These are phyloP conservation scores for Galbula dea DNA, from an alignment of 2,113 vertebrate genomes.

Conservation along the genomic window DNA sequence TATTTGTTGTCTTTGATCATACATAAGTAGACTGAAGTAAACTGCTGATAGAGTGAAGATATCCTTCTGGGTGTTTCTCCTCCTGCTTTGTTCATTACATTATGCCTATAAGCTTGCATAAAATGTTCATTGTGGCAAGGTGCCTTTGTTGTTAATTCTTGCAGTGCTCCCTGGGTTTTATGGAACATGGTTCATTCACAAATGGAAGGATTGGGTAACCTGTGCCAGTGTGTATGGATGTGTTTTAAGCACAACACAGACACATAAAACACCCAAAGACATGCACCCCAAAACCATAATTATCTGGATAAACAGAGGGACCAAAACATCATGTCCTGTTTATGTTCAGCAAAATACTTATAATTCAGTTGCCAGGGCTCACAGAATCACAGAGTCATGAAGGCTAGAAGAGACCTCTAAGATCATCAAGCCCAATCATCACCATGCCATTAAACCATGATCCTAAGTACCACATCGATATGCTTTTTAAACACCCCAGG, in stretches of 20 bases:
- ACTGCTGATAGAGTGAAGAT: constrained; percentile 73
- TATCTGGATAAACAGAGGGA: not conserved
- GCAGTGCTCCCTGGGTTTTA: constrained; percentile 40
- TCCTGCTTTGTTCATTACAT: constrained; percentile 49
- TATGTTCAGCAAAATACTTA: not conserved
- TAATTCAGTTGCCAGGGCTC: not conserved
- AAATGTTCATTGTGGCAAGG: constrained; percentile 49
- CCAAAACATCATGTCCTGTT: not conserved
- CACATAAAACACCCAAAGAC: not conserved
- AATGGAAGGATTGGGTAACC: constrained; percentile 31
- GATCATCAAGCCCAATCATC: too few species aligned
- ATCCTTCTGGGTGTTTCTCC: constrained; percentile 66
- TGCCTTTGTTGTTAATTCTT: constrained; percentile 68
- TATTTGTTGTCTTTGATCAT: constrained; percentile 78
- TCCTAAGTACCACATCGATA: too few species aligned
- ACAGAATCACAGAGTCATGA: too few species aligned
- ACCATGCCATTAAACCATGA: too few species aligned
- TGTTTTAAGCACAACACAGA: not conserved
- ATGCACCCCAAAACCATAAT: not conserved
- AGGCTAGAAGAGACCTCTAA: too few species aligned
- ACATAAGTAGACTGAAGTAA: constrained; percentile 72
- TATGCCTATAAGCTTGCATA: constrained; percentile 34
- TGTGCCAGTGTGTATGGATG: not conserved
- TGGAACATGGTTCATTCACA: constrained; percentile 32
- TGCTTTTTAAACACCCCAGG: too few species aligned